Conservation (phyloP, 2,113 vertebrate genomes). For the Microcebus murinus region DNA sequence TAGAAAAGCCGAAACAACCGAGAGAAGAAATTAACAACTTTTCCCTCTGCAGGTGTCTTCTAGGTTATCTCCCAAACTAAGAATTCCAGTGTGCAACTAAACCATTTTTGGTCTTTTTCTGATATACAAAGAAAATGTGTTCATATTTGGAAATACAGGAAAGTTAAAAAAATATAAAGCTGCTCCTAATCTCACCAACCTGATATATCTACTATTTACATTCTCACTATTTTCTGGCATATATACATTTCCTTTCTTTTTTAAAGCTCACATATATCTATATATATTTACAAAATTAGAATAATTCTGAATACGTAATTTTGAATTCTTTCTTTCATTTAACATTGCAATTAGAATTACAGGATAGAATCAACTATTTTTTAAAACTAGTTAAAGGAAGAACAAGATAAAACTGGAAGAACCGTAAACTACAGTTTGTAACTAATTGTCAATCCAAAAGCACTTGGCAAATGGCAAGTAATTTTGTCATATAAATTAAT, state of each 20-base stretch:
- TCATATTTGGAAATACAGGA: background rate
- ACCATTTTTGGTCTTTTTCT: too few species aligned
- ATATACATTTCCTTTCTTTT: background rate
- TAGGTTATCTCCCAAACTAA: background rate
- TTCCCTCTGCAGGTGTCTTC: background rate
- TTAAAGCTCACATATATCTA: background rate
- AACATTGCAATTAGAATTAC: background rate
- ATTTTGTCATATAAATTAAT: constrained; percentile 13
- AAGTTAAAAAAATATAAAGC: background rate
- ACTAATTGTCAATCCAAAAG: constrained; percentile 13
- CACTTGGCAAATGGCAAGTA: background rate
- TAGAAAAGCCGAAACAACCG: background rate
- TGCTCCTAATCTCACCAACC: background rate
- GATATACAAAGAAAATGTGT: background rate
- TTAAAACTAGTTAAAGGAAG: background rate
- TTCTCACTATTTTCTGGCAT: background rate
- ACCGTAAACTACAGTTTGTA: background rate
- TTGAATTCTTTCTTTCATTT: background rate
- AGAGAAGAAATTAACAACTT: background rate
- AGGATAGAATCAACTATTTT: background rate
- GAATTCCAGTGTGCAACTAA: background rate
- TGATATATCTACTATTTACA: background rate
- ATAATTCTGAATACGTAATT: constrained; percentile 2
- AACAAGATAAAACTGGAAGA: constrained; percentile 13
- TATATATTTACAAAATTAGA: background rate